Evolutionary conservation across 2,113 vertebrate species (phyloP).

Genomic region (Hypomesus transpacificus): DNA sequence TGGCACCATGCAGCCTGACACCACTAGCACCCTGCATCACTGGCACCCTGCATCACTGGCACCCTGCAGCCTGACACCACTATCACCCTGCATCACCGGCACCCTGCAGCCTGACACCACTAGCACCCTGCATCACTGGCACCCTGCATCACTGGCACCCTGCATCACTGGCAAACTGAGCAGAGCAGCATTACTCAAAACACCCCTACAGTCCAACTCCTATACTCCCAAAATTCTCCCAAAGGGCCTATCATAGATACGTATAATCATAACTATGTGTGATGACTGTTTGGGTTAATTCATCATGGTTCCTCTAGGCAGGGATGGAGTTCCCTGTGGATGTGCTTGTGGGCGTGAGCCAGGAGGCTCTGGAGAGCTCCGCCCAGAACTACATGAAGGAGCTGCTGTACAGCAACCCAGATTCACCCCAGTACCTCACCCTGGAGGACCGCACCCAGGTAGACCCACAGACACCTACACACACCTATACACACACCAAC

Average conservation of each 20-base stretch:
- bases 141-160: too few relatives aligned
- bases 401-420: constrained; percentile 68
- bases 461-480: neutral
- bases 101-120: too few relatives aligned
- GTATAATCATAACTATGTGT: too few relatives aligned
- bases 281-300: neutral
- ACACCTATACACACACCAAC: neutral
- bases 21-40: too few relatives aligned
- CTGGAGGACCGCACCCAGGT: constrained; percentile 43
- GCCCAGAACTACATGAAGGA: constrained; percentile 72
- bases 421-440: constrained; percentile 65
- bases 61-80: too few relatives aligned
- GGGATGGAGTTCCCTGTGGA: constrained; percentile 89
- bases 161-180: too few relatives aligned
- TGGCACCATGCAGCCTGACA: too few relatives aligned
- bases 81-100: too few relatives aligned
- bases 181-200: too few relatives aligned
- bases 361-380: constrained; percentile 72
- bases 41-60: too few relatives aligned
- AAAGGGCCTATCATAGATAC: neutral
- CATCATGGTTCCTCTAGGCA: constrained; percentile 29
- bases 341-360: constrained; percentile 70
- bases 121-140: too few relatives aligned
- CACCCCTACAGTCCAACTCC: neutral
- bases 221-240: neutral